These are phyloP conservation scores for Drosophila nr. perissopoda DNA, from an alignment of 2,888 invertebrate genomes.

Conservation along the genomic window DNA sequence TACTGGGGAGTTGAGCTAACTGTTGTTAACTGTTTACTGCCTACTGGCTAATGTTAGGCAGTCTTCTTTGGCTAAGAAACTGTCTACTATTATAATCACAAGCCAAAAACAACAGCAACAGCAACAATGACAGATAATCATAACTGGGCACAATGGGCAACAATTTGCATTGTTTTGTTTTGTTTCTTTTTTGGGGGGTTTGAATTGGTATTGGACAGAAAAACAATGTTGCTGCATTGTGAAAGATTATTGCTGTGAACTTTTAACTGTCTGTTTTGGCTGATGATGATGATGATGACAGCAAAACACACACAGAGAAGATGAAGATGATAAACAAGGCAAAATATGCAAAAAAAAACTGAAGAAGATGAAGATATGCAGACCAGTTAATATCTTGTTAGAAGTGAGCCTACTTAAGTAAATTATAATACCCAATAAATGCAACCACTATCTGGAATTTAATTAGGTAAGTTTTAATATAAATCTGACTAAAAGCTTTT, in stretches of 20 bases:
- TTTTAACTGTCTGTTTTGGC: slow-evolving; percentile 37
- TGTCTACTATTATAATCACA: slow-evolving; percentile 47
- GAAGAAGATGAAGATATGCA: not conserved
- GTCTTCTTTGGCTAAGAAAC: slow-evolving; percentile 46
- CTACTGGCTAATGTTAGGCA: slow-evolving; percentile 13
- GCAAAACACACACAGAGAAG: not conserved
- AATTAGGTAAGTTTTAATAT: not conserved
- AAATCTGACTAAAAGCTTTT: not conserved
- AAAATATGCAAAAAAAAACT: not conserved
- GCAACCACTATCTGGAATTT: no score
- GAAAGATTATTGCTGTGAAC: slow-evolving; percentile 72
- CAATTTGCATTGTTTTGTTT: slow-evolving; percentile 62
- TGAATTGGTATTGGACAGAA: slow-evolving; percentile 8
- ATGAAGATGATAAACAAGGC: not conserved
- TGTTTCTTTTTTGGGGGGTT: not conserved
- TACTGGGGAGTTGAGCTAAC: slow-evolving; percentile 41
- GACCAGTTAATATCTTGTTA: not conserved
- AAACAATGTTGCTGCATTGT: slow-evolving; percentile 59
- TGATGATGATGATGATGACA: slow-evolving; percentile 3
- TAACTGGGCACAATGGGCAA: slow-evolving; percentile 72
- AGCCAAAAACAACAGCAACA: slow-evolving; percentile 22
- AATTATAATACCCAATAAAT: not conserved
- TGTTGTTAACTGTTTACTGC: slow-evolving; percentile 18
- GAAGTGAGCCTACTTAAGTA: not conserved
- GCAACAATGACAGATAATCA: slow-evolving; percentile 72